Percentiles rank a stretch among this genome's conserved stretches.
Evolutionary conservation across 2,113 vertebrate species (phyloP).

Genomic region (Brevimyrus niger): DNA sequence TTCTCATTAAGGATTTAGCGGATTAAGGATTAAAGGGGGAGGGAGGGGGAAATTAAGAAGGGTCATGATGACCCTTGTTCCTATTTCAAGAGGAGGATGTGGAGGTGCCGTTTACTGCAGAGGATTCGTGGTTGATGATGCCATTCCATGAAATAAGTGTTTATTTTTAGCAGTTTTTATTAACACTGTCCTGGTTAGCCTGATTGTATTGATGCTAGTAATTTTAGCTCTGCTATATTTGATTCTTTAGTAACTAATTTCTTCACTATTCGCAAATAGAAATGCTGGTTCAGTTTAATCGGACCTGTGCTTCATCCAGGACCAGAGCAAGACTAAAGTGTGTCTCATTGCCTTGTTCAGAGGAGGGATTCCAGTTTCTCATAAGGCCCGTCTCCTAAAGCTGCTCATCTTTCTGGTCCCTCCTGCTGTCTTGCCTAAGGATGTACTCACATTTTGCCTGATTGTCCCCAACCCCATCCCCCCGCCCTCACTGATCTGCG

Average conservation of each 20-base stretch:
- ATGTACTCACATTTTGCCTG: conserved; percentile 43
- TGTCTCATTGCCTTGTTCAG: conserved; percentile 27
- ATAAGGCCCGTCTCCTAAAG: conserved; percentile 40
- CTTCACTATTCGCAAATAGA: not conserved
- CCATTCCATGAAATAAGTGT: not conserved
- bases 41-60: conserved; percentile 20
- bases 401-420: conserved; percentile 33
- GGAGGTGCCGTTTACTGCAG: conserved; percentile 10
- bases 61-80: conserved; percentile 18
- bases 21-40: conserved; percentile 36
- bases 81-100: conserved; percentile 16
- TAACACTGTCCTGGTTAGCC: not conserved
- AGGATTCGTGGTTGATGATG: not conserved
- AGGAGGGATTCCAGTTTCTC: conserved; percentile 42
- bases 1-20: conserved; percentile 45
- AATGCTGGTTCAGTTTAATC: not conserved
- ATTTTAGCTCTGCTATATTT: not conserved
- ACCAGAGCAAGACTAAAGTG: not conserved
- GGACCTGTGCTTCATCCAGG: conserved; percentile 12
- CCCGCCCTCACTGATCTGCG: not conserved
- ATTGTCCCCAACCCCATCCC: conserved; percentile 28
- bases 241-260: not conserved
- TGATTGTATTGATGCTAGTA: not conserved
- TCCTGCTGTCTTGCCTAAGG: conserved; percentile 50
- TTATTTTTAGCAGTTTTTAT: not conserved